Percentiles rank a stretch among this genome's conserved stretches.
phyloP scores from a whole-genome alignment of 2,113 vertebrate species.

The Panthera leo region DNA sequence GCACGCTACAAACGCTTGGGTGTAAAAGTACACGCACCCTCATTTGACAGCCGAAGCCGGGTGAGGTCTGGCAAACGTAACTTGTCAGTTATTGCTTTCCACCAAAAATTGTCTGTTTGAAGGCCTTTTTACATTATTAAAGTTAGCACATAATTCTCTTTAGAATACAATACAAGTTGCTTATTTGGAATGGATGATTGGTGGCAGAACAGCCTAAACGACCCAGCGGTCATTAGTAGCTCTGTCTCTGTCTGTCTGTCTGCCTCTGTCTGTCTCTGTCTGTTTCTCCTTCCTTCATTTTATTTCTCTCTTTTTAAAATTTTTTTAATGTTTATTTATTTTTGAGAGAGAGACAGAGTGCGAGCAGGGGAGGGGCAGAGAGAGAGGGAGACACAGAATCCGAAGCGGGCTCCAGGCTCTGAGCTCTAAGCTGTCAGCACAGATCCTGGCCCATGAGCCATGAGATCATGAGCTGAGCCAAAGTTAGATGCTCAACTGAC shows the following conservation, averaged over 20 bases:
- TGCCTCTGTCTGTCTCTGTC: accelerated
- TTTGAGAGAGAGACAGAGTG: no score
- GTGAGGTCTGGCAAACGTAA: neutral
- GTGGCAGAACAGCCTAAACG: neutral
- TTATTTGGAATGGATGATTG: neutral
- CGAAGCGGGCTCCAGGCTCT: no score
- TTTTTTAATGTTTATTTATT: no score
- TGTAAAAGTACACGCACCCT: neutral
- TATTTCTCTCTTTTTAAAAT: no score
- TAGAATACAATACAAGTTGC: neutral
- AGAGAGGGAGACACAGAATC: no score
- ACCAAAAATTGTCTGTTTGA: neutral
- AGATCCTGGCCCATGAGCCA: no score
- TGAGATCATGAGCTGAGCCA: no score
- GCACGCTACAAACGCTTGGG: neutral
- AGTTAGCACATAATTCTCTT: neutral
- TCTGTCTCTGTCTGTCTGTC: neutral
- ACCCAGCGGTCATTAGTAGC: neutral
- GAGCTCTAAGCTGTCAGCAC: no score
- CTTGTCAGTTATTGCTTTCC: neutral
- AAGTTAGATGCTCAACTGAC: no score
- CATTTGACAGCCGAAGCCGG: neutral
- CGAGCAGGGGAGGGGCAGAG: no score
- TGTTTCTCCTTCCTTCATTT: accelerated
- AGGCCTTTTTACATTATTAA: neutral